Percentiles rank a stretch among this genome's conserved stretches.
phyloP scores from a whole-genome alignment of 1,140 invertebrate genomes.

The Reticulitermes speratus region DNA sequence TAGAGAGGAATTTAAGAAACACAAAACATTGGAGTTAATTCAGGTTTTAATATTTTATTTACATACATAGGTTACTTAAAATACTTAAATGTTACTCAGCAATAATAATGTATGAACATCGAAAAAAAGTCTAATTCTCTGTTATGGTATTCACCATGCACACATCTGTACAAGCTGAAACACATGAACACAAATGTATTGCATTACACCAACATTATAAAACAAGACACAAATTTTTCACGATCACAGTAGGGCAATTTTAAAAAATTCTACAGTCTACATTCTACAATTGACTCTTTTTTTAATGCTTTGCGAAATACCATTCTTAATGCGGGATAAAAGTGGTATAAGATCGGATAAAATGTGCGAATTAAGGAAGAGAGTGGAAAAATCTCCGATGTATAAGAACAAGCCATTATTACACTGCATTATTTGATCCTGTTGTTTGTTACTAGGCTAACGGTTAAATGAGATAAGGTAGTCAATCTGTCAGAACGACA shows the following conservation, averaged over 20 bases:
- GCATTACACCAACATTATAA: not conserved
- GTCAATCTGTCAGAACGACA: too few relatives aligned
- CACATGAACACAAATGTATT: not conserved
- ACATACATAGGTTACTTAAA: slow-evolving; percentile 1
- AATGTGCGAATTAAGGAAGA: not conserved
- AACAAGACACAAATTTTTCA: not conserved
- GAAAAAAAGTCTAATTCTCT: not conserved
- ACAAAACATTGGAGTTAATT: not conserved
- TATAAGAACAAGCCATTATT: not conserved
- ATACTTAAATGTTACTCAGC: not conserved
- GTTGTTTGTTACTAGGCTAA: too few relatives aligned
- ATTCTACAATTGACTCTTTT: not conserved
- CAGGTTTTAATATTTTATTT: not conserved
- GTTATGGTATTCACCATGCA: not conserved
- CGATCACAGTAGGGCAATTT: not conserved
- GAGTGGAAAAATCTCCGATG: not conserved
- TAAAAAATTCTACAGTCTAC: not conserved
- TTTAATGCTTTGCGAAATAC: not conserved
- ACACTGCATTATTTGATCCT: not conserved
- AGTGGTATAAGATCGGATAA: not conserved
- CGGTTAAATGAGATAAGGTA: too few relatives aligned
- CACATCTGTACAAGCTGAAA: not conserved
- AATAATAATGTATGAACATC: not conserved
- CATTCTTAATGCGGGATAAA: too few relatives aligned
- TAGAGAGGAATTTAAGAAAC: too few relatives aligned